A percentile compares a stretch with the other conserved stretches of the same genome.
These are phyloP conservation scores for Eupleurogrammus muticus DNA, from an alignment of 2,797 vertebrate genomes.

Conservation along the genomic window DNA sequence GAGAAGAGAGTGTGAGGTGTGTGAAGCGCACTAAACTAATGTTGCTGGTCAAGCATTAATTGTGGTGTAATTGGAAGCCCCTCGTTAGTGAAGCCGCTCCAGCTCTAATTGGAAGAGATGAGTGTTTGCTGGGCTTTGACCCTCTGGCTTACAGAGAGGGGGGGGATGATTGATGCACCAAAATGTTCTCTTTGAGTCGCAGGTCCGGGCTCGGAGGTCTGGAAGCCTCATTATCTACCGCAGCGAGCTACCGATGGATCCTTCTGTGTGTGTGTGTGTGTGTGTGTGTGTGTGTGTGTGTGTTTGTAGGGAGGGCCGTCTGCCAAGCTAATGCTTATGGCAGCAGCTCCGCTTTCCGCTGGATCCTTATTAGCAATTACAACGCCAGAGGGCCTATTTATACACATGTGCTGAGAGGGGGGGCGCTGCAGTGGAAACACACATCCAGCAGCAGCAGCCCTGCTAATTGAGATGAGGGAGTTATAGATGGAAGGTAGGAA, in stretches of 20 bases:
- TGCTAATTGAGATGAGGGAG: slow-evolving; percentile 23
- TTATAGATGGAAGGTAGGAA: not conserved
- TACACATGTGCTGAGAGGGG: slow-evolving; percentile 58
- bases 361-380: slow-evolving; percentile 65
- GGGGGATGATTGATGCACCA: slow-evolving; percentile 8
- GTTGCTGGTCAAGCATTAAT: slow-evolving; percentile 25
- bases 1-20: not conserved
- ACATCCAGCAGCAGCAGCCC: slow-evolving; percentile 51
- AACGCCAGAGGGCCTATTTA: slow-evolving; percentile 56
- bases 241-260: slow-evolving; percentile 30
- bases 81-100: slow-evolving; percentile 41
- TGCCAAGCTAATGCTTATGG: slow-evolving; percentile 38
- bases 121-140: slow-evolving; percentile 9
- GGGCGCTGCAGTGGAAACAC: slow-evolving; percentile 41
- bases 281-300: slow-evolving; percentile 26
- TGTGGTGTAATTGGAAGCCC: slow-evolving; percentile 16
- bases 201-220: slow-evolving; percentile 24
- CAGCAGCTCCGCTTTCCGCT: slow-evolving; percentile 36
- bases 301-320: slow-evolving; percentile 45
- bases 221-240: slow-evolving; percentile 46
- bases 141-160: slow-evolving; percentile 26
- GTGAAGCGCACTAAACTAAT: slow-evolving; percentile 4
- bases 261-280: slow-evolving; percentile 32
- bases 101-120: slow-evolving; percentile 21
- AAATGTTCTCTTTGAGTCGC: slow-evolving; percentile 3